Evolutionary conservation across 2,113 vertebrate genomes (phyloP), one percentile per base, ranked within the genome.

Genomic region (Ibidorhyncha struthersii): DNA sequence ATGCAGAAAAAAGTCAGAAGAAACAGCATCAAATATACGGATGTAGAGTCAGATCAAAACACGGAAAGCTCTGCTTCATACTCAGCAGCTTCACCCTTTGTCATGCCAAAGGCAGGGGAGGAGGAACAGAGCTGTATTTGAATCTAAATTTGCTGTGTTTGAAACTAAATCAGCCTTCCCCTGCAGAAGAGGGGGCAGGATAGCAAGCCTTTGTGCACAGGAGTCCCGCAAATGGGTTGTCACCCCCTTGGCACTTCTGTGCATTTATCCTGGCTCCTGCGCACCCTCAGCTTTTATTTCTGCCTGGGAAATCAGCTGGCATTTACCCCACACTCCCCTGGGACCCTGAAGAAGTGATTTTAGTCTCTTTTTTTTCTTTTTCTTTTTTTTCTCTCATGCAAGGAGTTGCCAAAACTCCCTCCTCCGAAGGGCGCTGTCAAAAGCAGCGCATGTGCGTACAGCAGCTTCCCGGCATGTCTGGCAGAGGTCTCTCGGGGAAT

Each of bases 1-100:
- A 89, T 81, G 81, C 82, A 91, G 76, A 93, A 72, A 72, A 86
- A 55, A 94, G 55, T 62, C 82, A 90, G 69, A 87, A 95, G 63
- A 93, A 95, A 77, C 8, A 77, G 52, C 84, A 86, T 82, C 55
- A 82, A 82, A 94, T 73, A 62, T 52, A 45, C 0, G 2, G 53
- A 70, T 88, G 56, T 30, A 58, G 53, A 80, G 32, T 50, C 4
- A 2, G 27, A 96, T 88, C 40, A 90, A 87, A 96, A 94, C 62
- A 69, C 0, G 5, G 53, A 49, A 76, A 89, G 30, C 62, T 85
- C 94, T 81, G 17, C 74, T 70, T 90, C 2, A 1, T 49, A 53
- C 45, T 86, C 41, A 55, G 47, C n/a, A 56, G 26, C 11, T 66
- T 79, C 76, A 66, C 29, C 41, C 45, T 84, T 93, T 18, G 3